Evolutionary conservation across 92 coral and sea anemone genomes (phyloP), one percentile per base, ranked within the genome.

Genomic region (Porites divaricata): DNA sequence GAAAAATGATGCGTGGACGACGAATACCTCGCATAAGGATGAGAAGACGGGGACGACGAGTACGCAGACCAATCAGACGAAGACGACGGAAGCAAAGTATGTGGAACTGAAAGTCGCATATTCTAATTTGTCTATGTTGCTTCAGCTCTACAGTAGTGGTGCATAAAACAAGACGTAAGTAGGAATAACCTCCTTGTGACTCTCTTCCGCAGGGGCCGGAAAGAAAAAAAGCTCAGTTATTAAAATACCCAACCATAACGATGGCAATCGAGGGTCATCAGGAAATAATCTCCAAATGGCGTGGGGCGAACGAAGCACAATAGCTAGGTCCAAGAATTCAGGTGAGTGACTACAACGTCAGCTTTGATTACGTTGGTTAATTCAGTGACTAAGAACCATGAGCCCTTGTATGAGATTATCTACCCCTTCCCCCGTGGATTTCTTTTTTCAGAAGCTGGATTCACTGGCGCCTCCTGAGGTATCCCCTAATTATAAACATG

Each of bases 201-300:
- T 54, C 13, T 41, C 11, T 12, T 41, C n/a, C 8, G 63, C n/a
- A 79, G 83, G 35, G 21, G 13, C 25, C 8, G 77, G 77, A 25
- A 76, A 65, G 78, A 67, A 66, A 66, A 68, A 75, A 52, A 69
- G 67, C 26, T 75, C n/a, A 84, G 54, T 65, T 1, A 63, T 67
- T 9, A 70, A n/a, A 74, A 67, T 13, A 28, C 88, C 75, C 20
- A 77, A 49, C 45, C n/a, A 24, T n/a, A 35, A 16, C 48, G n/a
- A 48, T 2, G 53, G 20, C 28, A 64, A 57, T 50, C 63, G 61
- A 3, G 58, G 16, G 74, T 11, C 22, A 16, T 6, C 58, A 13
- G 72, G 7, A 19, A 25, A 23, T 23, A 14, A 11, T 11, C 10
- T 21, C 20, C 78, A 54, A 22, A 41, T 15, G 51, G 54, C 56